These are phyloP conservation scores for Leptinotarsa undecemlineata DNA, from an alignment of 1,140 invertebrate species.

Conservation along the genomic window DNA sequence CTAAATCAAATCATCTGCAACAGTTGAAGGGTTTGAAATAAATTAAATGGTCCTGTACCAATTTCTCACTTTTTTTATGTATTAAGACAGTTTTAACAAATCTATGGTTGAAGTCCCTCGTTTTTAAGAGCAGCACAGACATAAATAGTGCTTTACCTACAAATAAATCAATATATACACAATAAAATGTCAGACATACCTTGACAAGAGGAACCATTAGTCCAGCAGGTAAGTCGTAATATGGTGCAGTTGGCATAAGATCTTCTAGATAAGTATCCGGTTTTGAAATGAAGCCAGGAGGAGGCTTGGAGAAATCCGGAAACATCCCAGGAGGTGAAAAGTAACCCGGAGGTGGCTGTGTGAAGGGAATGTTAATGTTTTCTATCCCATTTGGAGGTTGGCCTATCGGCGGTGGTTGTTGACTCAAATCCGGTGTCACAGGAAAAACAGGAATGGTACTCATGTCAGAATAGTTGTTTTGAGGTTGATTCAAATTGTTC, in stretches of 20 bases:
- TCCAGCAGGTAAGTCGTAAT: constrained; percentile 94
- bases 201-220: constrained; percentile 93
- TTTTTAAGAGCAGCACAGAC: too few relatives aligned
- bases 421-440: constrained; percentile 29
- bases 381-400: constrained; percentile 41
- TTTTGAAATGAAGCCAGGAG: constrained; percentile 73
- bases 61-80: background rate
- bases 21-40: background rate
- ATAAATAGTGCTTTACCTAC: too few relatives aligned
- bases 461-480: constrained; percentile 6
- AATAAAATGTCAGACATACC: constrained; percentile 57
- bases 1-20: too few relatives aligned
- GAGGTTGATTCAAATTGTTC: background rate
- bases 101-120: background rate
- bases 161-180: background rate
- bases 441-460: constrained; percentile 20
- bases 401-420: constrained; percentile 35
- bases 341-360: constrained; percentile 64
- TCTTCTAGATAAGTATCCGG: constrained; percentile 65
- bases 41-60: background rate
- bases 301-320: constrained; percentile 83
- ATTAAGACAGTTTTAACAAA: background rate
- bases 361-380: constrained; percentile 50
- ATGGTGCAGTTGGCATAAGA: constrained; percentile 87
- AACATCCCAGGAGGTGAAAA: constrained; percentile 59